Conservation (phyloP, 1,140 invertebrate genomes). For the Chionoecetes opilio region DNA sequence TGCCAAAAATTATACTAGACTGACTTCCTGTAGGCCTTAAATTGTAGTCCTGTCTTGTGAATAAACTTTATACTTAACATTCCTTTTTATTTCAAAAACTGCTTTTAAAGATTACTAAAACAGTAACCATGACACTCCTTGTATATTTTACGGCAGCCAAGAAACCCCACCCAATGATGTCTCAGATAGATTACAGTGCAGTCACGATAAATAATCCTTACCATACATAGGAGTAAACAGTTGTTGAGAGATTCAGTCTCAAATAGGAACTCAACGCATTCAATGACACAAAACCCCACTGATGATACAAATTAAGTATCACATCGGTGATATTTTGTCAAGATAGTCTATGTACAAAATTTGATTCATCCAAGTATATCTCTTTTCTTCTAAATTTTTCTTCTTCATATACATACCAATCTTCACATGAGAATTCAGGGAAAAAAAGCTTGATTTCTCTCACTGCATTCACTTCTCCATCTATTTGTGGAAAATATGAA, state of each 20-base stretch:
- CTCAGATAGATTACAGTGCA: too few species aligned
- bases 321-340: neutral
- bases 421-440: conserved; percentile 84
- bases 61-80: conserved; percentile 78
- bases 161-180: too few species aligned
- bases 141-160: too few species aligned
- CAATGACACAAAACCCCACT: too few species aligned
- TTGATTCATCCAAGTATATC: conserved; percentile 42
- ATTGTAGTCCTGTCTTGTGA: conserved; percentile 79
- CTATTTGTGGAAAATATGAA: conserved; percentile 85
- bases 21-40: conserved; percentile 78
- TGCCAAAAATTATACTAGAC: conserved; percentile 71
- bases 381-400: conserved; percentile 51
- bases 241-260: too few species aligned
- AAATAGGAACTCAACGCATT: too few species aligned
- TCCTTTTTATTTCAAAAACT: neutral
- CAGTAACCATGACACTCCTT: too few species aligned
- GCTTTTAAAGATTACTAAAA: neutral
- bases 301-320: too few species aligned
- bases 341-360: conserved; percentile 62
- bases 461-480: conserved; percentile 90
- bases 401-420: conserved; percentile 83
- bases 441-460: conserved; percentile 90
- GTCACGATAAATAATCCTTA: too few species aligned
- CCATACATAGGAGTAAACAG: too few species aligned